Percentiles rank a stretch among this genome's conserved stretches.
Evolutionary conservation across 37 sponge, comb jelly and placozoan species (phyloP).

Genomic region (Chondrosia reniformis): DNA sequence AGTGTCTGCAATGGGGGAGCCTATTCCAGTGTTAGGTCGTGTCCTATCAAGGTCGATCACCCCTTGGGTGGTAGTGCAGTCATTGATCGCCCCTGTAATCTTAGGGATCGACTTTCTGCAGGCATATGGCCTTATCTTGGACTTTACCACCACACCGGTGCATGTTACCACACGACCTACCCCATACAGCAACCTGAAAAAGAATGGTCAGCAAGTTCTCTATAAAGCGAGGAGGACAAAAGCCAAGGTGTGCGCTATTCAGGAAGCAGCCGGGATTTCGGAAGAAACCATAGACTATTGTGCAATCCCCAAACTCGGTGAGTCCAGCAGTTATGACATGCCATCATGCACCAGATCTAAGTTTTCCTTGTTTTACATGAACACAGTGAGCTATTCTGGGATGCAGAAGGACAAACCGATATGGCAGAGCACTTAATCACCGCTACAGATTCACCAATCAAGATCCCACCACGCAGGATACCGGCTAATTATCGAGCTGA

Average conservation of each 20-base stretch:
- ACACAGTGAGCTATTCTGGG: background rate
- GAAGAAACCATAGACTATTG: background rate
- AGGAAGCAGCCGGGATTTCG: background rate
- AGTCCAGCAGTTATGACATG: background rate
- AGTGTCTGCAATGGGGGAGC: no score
- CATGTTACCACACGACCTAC: constrained; percentile 5
- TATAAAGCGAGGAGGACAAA: background rate
- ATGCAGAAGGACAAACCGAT: background rate
- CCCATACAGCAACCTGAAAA: background rate
- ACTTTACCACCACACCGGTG: no score
- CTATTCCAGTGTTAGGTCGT: no score
- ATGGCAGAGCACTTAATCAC: constrained; percentile 11
- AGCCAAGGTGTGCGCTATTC: constrained; percentile 7
- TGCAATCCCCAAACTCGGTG: constrained; percentile 8
- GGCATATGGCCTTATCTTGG: no score
- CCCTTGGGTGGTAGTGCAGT: no score
- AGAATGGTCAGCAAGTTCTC: background rate
- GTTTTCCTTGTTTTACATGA: background rate
- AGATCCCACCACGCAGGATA: constrained; percentile 50
- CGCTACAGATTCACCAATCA: constrained; percentile 26
- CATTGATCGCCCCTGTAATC: no score
- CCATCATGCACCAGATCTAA: background rate
- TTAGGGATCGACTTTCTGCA: no score
- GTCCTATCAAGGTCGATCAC: no score
- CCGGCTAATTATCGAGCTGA: constrained; percentile 55